These are phyloP conservation scores for Gastracanthus pulcherrimus DNA, from an alignment of 2,888 invertebrate genomes.

Conservation along the genomic window DNA sequence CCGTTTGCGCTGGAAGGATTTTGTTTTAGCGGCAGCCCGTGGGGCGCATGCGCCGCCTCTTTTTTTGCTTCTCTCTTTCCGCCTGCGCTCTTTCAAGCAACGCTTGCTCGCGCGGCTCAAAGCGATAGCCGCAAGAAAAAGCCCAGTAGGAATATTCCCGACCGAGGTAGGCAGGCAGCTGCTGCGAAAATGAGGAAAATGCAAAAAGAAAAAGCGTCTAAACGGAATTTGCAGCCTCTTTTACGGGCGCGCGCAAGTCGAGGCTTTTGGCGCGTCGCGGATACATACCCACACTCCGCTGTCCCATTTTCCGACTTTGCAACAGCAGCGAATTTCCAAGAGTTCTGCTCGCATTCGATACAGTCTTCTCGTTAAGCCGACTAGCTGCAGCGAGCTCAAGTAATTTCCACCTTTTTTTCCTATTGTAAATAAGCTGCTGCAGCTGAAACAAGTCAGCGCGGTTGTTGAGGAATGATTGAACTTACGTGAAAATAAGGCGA, in stretches of 20 bases:
- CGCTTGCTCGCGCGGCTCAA: not conserved
- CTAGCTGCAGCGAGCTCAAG: not conserved
- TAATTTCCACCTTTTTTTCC: too few relatives aligned
- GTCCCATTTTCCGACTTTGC: not conserved
- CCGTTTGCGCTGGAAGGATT: not conserved
- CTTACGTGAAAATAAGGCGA: conserved; percentile 84
- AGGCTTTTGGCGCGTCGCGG: too few relatives aligned
- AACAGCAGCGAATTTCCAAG: not conserved
- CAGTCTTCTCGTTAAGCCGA: too few relatives aligned
- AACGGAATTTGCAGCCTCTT: not conserved
- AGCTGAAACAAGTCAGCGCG: too few relatives aligned
- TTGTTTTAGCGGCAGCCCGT: too few relatives aligned
- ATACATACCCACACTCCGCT: not conserved
- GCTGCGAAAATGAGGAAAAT: not conserved
- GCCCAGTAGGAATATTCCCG: too few relatives aligned
- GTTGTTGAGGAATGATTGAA: too few relatives aligned
- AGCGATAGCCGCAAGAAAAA: conserved; percentile 10
- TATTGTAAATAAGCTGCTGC: too few relatives aligned
- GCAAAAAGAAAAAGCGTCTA: not conserved
- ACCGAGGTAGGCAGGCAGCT: not conserved
- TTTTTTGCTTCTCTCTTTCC: not conserved
- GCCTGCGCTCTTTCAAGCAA: not conserved
- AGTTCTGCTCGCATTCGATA: not conserved
- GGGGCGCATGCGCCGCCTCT: too few relatives aligned
- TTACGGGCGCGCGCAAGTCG: not conserved